A percentile compares a stretch with the other conserved stretches of the same genome.
Conservation (phyloP, 2,888 invertebrate species). For the Kryphioiulus occultus region DNA sequence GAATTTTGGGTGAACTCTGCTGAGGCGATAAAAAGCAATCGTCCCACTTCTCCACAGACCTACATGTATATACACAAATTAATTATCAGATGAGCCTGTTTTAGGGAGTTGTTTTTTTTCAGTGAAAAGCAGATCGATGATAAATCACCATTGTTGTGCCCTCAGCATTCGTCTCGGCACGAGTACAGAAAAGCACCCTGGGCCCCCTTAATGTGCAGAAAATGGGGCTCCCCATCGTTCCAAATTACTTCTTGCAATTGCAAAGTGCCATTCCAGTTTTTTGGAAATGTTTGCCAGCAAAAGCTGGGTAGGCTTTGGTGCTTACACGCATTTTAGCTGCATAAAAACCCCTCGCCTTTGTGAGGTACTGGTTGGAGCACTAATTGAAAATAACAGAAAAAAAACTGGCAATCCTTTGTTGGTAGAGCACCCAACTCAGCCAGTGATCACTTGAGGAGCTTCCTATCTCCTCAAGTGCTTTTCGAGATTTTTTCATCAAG, state of each 20-base stretch:
- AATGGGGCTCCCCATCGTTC: neutral
- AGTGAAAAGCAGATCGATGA: neutral
- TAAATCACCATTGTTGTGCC: neutral
- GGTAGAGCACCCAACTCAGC: neutral
- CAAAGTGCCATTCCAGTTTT: neutral
- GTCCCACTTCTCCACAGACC: slow-evolving; percentile 6
- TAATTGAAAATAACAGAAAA: neutral
- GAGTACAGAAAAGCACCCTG: neutral
- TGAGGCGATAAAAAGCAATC: neutral
- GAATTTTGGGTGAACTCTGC: neutral
- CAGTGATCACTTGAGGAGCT: neutral
- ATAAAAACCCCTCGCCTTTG: slow-evolving; percentile 29
- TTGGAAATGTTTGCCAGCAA: neutral
- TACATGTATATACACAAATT: too few species aligned
- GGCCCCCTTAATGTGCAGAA: neutral
- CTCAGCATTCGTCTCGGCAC: neutral
- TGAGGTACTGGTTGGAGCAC: neutral
- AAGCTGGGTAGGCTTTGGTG: neutral
- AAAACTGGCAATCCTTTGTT: neutral
- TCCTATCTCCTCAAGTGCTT: neutral
- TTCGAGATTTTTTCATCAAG: neutral
- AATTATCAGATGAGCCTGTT: slow-evolving; percentile 7
- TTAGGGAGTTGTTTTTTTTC: neutral
- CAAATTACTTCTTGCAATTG: neutral
- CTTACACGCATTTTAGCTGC: neutral